Conservation (phyloP, 2,113 vertebrate species). For the Rallus limicola region DNA sequence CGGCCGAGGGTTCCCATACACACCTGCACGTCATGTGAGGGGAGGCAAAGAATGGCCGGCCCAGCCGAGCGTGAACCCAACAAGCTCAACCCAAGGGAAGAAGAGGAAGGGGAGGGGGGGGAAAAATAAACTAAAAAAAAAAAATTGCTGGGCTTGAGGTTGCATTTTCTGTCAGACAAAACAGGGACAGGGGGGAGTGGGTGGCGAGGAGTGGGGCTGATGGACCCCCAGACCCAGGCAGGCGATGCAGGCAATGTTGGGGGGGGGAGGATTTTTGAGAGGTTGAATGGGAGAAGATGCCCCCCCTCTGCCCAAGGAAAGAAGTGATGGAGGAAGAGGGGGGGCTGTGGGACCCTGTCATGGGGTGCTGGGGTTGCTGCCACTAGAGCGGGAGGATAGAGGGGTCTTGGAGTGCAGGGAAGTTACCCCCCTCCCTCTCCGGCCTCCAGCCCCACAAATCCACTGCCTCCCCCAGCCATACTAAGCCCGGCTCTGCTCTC, state of each 20-base stretch:
- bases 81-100: background rate
- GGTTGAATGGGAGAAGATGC: background rate
- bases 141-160: background rate
- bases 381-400: background rate
- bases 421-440: no score
- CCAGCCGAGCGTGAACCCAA: conserved; percentile 58
- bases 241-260: background rate
- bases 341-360: background rate
- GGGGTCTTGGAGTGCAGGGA: no score
- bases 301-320: no score
- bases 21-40: conserved; percentile 77
- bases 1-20: conserved; percentile 60
- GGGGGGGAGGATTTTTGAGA: background rate
- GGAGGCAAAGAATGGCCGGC: conserved; percentile 22
- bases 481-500: background rate
- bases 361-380: background rate
- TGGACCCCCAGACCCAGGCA: background rate
- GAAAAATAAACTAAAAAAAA: no score
- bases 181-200: background rate
- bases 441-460: background rate
- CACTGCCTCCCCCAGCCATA: background rate
- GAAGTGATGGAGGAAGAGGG: background rate
- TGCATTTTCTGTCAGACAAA: background rate
- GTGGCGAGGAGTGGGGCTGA: background rate
- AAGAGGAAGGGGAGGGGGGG: no score